These are phyloP conservation scores for Drosophila dives DNA, from an alignment of 2,888 invertebrate genomes.

Conservation along the genomic window DNA sequence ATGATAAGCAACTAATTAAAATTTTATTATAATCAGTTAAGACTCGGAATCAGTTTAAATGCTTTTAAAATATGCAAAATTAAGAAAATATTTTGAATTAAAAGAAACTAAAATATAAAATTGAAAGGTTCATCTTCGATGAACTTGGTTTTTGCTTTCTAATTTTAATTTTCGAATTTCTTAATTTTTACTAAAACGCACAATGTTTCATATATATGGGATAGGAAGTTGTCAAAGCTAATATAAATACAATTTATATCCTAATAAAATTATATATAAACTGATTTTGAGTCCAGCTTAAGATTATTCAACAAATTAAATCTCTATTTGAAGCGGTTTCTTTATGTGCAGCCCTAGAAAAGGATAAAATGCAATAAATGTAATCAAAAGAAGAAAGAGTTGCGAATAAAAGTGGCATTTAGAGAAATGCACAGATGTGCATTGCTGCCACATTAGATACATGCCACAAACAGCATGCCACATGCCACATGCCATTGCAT, in stretches of 20 bases:
- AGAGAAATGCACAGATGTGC: conserved; percentile 14
- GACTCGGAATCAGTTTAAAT: not conserved
- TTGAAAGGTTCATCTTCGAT: not conserved
- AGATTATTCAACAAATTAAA: too few species aligned
- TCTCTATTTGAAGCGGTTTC: not conserved
- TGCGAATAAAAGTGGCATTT: conserved; percentile 12
- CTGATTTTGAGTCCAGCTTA: not conserved
- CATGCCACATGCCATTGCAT: conserved; percentile 18
- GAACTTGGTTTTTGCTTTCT: too few species aligned
- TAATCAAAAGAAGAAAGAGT: conserved; percentile 7
- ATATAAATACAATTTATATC: too few species aligned
- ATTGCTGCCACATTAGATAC: conserved; percentile 1
- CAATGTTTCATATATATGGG: too few species aligned
- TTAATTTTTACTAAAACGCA: too few species aligned
- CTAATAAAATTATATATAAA: too few species aligned
- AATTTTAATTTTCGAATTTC: too few species aligned
- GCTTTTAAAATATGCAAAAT: not conserved
- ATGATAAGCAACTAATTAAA: conserved; percentile 51
- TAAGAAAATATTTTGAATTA: not conserved
- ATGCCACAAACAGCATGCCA: not conserved
- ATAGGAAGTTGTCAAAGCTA: too few species aligned
- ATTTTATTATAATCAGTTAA: conserved; percentile 11
- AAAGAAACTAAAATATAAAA: not conserved
- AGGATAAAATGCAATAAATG: not conserved
- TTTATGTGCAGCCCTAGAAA: not conserved